Percentiles rank a stretch among this genome's conserved stretches.
Conservation (phyloP, 2,888 invertebrate genomes). For the Ormyrus rosae region DNA sequence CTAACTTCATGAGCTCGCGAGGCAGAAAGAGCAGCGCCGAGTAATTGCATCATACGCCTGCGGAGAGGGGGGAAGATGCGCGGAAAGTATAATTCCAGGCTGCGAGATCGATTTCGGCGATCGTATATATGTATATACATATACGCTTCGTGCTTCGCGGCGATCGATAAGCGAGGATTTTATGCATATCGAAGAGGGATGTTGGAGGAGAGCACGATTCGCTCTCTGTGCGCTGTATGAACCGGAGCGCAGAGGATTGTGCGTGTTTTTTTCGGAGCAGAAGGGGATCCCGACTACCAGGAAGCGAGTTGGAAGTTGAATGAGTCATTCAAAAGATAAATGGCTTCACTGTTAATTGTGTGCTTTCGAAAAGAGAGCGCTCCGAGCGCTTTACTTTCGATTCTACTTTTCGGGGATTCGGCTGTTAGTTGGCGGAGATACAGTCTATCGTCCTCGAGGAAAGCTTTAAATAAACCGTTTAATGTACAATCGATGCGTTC, state of each 20-base stretch:
- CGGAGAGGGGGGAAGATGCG: background rate
- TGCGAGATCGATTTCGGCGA: constrained; percentile 12
- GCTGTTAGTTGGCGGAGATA: too few relatives aligned
- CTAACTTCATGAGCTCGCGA: too few relatives aligned
- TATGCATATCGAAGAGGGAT: background rate
- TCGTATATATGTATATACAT: background rate
- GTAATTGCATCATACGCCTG: too few relatives aligned
- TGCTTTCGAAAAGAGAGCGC: too few relatives aligned
- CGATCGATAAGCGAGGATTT: constrained; percentile 16
- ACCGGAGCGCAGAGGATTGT: background rate
- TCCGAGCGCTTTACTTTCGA: too few relatives aligned
- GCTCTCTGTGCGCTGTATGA: background rate
- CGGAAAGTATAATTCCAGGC: constrained; percentile 39
- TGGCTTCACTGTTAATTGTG: too few relatives aligned
- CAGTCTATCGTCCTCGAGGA: too few relatives aligned
- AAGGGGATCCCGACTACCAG: background rate
- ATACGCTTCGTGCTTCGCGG: background rate
- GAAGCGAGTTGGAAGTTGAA: background rate
- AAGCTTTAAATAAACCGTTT: too few relatives aligned
- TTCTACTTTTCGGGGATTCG: too few relatives aligned
- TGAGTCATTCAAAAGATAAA: too few relatives aligned
- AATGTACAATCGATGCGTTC: too few relatives aligned
- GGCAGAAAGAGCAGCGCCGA: too few relatives aligned
- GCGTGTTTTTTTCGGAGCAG: background rate
- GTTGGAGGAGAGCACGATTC: background rate